Evolutionary conservation across 2,113 vertebrate species (phyloP), one percentile per base, ranked within the genome.

Genomic region (Elgaria multicarinata): DNA sequence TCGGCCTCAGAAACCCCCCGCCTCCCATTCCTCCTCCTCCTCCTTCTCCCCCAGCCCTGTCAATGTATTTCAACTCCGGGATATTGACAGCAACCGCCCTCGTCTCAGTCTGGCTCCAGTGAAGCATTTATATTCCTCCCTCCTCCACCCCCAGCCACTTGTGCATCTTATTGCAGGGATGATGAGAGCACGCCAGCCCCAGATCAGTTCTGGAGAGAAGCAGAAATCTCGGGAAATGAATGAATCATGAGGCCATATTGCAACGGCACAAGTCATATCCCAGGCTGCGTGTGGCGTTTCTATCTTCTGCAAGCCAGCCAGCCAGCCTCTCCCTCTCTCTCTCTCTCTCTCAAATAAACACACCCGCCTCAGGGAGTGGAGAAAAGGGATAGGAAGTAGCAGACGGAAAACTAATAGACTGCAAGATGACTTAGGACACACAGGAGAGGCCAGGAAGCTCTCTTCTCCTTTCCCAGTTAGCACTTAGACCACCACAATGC

Each of bases 41-140:
- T 9, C 58, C 77, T 3, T 64, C 58, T 26, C 69, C 67, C 74
- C 53, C 78, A 16, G 64, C 71, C 22, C 67, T 81, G 74, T 91
- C 92, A 92, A 72, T 89, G 85, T 89, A 69, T 91, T 89, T 92
- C 93, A 93, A 3, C 92, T 87, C 84, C 78, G 55, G 81, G 46
- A 50, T 91, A 92, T 84, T 91, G 94, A 93, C 95, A 94, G 83
- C 87, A 85, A 85, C 87, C 91, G 83, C 93, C 91, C 91, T 85
- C 90, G 91, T 88, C n/a, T 0, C 42, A 88, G 85, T 88, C 94
- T 92, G 93, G 89, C 93, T 95, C 94, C 94, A 92, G 50, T 24
- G 89, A 90, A 91, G 91, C 94, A 83, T 93, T 90, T 86, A 42
- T 90, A 85, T 92, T 95, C 92, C 36, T 92, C 94, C 93, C 88